phyloP scores from a whole-genome alignment of 2,888 invertebrate species.

The Spilarctia lutea region DNA sequence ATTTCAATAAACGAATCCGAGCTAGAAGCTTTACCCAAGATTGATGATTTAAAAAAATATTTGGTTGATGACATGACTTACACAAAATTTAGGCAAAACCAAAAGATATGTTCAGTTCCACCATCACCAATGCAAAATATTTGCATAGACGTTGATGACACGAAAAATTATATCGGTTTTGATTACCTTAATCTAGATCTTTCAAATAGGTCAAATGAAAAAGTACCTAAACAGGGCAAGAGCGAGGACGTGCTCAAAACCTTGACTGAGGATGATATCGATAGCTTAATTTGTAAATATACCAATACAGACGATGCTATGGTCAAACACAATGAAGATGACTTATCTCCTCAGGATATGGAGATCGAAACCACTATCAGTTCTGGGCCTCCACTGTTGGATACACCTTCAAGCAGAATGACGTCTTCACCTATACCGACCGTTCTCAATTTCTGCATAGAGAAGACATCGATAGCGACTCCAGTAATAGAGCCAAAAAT shows the following conservation, averaged over 20 bases:
- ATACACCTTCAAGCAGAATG: conserved; percentile 48
- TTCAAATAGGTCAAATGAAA: conserved; percentile 75
- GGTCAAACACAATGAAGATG: conserved; percentile 63
- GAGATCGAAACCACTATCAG: conserved; percentile 72
- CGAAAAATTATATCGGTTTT: conserved; percentile 78
- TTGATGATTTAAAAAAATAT: conserved; percentile 77
- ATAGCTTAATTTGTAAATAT: conserved; percentile 75
- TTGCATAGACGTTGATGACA: conserved; percentile 73
- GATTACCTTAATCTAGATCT: conserved; percentile 81
- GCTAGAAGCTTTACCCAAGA: conserved; percentile 74
- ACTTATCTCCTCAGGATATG: conserved; percentile 79
- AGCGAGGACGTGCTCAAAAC: conserved; percentile 76
- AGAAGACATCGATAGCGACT: conserved; percentile 40
- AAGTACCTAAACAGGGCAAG: conserved; percentile 68
- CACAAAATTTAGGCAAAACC: conserved; percentile 70
- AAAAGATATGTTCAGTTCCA: conserved; percentile 78
- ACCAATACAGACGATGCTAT: conserved; percentile 54
- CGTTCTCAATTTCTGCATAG: conserved; percentile 45
- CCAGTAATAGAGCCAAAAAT: conserved; percentile 63
- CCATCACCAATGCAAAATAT: conserved; percentile 80
- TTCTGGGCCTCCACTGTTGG: conserved; percentile 20
- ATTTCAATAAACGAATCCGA: conserved; percentile 73
- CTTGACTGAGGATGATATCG: conserved; percentile 80
- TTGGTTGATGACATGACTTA: conserved; percentile 76
- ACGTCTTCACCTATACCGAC: conserved; percentile 69